Evolutionary conservation across 2,888 invertebrate genomes (phyloP), one percentile per base, ranked within the genome.

Genomic region (Tyria jacobaeae): DNA sequence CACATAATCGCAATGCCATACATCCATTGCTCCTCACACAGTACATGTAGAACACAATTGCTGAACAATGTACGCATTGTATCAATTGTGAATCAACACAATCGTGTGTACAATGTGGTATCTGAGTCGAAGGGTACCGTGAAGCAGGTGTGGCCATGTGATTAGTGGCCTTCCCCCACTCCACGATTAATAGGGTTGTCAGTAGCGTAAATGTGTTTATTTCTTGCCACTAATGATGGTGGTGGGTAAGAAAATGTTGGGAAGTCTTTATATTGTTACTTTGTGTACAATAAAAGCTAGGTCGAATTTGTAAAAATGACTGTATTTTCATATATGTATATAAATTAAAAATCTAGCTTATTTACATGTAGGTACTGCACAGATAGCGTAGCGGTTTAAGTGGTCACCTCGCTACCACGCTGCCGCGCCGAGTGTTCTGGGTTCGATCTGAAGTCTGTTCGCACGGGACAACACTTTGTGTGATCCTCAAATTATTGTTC

Each of bases 41-140:
- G 51, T 27, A 41, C 5, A 9, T 1, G 24, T 41, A 63, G 62
- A 62, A 70, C 63, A 64, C 62, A 70, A 67, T 68, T 66, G 64
- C 21, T 3, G 15, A 68, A 76, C 77, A 70, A 75, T 74, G 55
- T 54, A 27, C 24, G 64, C 66, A 68, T 76, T 73, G 75, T 73
- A 76, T 75, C 66, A 66, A 51, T 56, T 59, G 56, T 63, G 50
- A 70, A 62, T 70, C 64, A 63, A 63, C 70, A 75, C 68, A 68
- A 62, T 66, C 55, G 62, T 31, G 21, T 54, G 65, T 60, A 76
- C 75, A 74, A 66, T 68, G 64, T 66, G 70, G 57, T 76, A 76
- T 76, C 76, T 73, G 39, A 60, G 62, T 60, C 59, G 58, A 64
- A 66, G 64, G 69, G 56, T 61, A 35, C 35, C 31, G 54, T 57